Percentiles rank a stretch among this genome's conserved stretches.
Evolutionary conservation across 2,113 vertebrate genomes (phyloP).

Genomic region (Sylvia atricapilla): DNA sequence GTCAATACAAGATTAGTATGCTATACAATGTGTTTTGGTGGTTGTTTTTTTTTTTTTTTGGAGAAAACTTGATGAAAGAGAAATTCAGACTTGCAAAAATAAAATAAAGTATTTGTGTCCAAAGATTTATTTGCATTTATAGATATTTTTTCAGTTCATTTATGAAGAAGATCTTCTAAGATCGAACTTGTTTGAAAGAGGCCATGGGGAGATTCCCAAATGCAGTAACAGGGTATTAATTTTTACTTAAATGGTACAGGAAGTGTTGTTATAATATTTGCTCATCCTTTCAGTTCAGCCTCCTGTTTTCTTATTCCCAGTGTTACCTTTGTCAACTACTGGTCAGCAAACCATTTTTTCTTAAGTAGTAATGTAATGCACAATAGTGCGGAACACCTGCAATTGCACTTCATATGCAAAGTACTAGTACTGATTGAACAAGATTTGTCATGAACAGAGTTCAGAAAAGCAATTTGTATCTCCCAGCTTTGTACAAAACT

Average conservation of each 20-base stretch:
- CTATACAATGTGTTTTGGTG: neutral
- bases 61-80: neutral
- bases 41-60: neutral
- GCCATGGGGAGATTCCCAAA: neutral
- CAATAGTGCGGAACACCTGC: neutral
- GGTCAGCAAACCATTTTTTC: neutral
- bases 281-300: neutral
- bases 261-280: neutral
- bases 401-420: neutral
- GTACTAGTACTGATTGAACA: neutral
- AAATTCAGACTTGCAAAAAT: neutral
- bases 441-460: neutral
- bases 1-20: neutral
- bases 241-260: neutral
- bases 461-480: neutral
- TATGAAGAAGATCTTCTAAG: neutral
- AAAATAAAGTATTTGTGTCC: neutral
- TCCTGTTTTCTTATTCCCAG: rapidly evolving
- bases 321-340: neutral
- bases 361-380: neutral
- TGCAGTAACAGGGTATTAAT: neutral
- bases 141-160: neutral
- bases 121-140: neutral
- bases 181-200: neutral
- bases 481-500: neutral